phyloP scores from a whole-genome alignment of 2,888 invertebrate genomes.

The Thalpophila matura region DNA sequence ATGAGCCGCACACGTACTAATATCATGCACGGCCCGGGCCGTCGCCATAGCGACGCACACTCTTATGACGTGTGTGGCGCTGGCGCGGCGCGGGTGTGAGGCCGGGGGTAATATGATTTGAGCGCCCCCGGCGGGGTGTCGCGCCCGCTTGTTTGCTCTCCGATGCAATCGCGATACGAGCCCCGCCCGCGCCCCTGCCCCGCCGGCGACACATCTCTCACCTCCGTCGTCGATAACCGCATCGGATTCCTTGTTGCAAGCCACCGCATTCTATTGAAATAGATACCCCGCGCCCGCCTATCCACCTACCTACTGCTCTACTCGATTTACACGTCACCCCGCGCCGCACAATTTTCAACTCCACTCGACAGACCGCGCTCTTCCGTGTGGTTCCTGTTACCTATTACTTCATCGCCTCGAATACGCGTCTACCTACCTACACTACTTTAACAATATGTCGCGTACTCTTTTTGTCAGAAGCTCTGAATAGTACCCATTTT shows the following conservation, averaged over 20 bases:
- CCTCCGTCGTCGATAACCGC: slow-evolving; percentile 89
- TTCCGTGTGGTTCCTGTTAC: slow-evolving; percentile 66
- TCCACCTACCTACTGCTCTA: slow-evolving; percentile 81
- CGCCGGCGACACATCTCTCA: slow-evolving; percentile 86
- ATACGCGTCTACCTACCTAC: slow-evolving; percentile 31
- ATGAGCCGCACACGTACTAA: slow-evolving; percentile 89
- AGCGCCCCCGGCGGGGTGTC: slow-evolving; percentile 84
- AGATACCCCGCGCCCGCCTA: slow-evolving; percentile 82
- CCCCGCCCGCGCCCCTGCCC: slow-evolving; percentile 69
- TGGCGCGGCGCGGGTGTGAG: slow-evolving; percentile 83
- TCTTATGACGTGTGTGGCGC: slow-evolving; percentile 92
- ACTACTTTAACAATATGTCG: slow-evolving; percentile 15
- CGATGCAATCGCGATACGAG: slow-evolving; percentile 90
- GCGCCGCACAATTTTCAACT: slow-evolving; percentile 75
- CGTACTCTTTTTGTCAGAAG: slow-evolving; percentile 22
- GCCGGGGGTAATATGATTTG: slow-evolving; percentile 90
- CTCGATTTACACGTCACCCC: slow-evolving; percentile 80
- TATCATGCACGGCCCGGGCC: slow-evolving; percentile 92
- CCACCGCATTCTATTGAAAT: slow-evolving; percentile 89
- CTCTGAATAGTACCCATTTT: slow-evolving; percentile 36
- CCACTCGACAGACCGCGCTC: slow-evolving; percentile 70
- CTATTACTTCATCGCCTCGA: slow-evolving; percentile 60
- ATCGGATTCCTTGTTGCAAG: slow-evolving; percentile 90
- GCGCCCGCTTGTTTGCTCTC: slow-evolving; percentile 90
- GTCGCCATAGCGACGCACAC: slow-evolving; percentile 93